A percentile compares a stretch with the other conserved stretches of the same genome.
Conservation (phyloP, 2,113 vertebrate species). For the Myiagra hebetior region DNA sequence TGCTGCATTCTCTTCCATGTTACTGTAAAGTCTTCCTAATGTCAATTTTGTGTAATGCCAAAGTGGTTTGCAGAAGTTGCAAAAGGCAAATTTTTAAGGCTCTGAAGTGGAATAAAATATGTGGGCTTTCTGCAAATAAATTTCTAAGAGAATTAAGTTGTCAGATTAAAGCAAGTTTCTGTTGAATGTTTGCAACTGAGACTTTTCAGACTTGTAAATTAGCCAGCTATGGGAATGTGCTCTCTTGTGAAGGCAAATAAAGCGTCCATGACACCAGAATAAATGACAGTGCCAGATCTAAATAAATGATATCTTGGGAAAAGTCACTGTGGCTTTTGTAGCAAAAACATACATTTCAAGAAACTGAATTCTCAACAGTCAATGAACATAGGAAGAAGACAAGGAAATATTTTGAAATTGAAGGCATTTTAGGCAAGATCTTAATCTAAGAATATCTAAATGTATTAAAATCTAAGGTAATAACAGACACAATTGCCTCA, state of each 20-base stretch:
- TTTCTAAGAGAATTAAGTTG: slow-evolving; percentile 25
- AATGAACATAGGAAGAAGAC: not conserved
- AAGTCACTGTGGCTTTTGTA: not conserved
- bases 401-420: not conserved
- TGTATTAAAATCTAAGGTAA: not conserved
- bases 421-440: not conserved
- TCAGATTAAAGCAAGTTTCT: slow-evolving; percentile 17
- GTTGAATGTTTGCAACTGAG: not conserved
- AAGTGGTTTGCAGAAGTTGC: not conserved
- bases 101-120: not conserved
- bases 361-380: not conserved
- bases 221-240: not conserved
- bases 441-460: not conserved
- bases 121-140: not conserved
- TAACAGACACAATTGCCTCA: not conserved
- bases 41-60: not conserved
- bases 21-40: not conserved
- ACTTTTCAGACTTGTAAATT: slow-evolving; percentile 23
- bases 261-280: not conserved
- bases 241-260: not conserved
- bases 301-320: not conserved
- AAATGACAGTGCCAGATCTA: not conserved
- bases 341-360: not conserved
- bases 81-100: not conserved
- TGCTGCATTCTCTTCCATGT: not conserved